Percentiles rank a stretch among this genome's conserved stretches.
phyloP scores from a whole-genome alignment of 2,113 vertebrate genomes.

The Ardeotis arabs region DNA sequence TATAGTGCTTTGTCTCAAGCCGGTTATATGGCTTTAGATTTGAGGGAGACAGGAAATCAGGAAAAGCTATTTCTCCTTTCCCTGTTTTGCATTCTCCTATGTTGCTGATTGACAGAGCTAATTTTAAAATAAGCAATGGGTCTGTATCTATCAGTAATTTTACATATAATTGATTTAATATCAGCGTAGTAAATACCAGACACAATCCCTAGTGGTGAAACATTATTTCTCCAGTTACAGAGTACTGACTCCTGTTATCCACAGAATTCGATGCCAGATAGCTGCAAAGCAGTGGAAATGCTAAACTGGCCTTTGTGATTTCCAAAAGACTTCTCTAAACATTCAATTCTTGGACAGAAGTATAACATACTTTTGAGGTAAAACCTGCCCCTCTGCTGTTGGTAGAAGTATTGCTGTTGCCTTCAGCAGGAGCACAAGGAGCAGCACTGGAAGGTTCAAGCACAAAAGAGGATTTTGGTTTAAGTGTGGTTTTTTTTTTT shows the following conservation, averaged over 20 bases:
- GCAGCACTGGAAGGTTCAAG: neutral
- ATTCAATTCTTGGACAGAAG: neutral
- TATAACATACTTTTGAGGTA: neutral
- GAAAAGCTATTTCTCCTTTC: neutral
- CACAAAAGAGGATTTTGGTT: neutral
- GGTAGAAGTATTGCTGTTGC: neutral
- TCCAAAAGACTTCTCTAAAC: neutral
- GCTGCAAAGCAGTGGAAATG: neutral
- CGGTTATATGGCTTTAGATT: neutral
- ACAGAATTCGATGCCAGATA: neutral
- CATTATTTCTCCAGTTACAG: neutral
- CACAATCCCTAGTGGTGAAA: neutral
- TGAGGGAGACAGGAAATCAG: neutral
- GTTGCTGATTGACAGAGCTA: neutral
- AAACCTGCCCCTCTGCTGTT: neutral
- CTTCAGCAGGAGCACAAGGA: neutral
- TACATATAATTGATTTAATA: neutral
- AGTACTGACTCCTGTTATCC: neutral
- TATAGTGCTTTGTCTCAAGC: neutral
- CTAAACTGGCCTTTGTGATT: neutral
- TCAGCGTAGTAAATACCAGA: neutral
- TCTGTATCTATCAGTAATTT: neutral
- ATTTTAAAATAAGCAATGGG: neutral
- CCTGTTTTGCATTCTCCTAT: neutral
- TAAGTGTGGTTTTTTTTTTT: neutral